These are phyloP conservation scores for Aspiorhynchus laticeps DNA, from an alignment of 2,113 vertebrate genomes.

Conservation along the genomic window DNA sequence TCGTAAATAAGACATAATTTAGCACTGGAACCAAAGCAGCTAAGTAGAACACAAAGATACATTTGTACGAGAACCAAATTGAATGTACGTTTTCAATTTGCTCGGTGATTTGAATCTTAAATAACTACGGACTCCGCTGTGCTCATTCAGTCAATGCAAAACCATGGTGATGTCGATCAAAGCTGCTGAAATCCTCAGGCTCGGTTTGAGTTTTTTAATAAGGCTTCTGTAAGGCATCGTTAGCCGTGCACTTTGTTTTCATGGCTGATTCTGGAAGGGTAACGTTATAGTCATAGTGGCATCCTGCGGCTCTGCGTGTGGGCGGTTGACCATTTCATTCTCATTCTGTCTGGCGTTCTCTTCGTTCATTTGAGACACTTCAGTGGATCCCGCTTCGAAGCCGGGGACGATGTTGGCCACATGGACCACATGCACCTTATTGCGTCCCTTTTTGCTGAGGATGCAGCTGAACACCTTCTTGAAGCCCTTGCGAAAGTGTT, in stretches of 20 bases:
- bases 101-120: conserved; percentile 2
- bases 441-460: conserved; percentile 79
- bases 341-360: conserved; percentile 73
- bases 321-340: conserved; percentile 72
- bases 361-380: conserved; percentile 81
- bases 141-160: conserved; percentile 1
- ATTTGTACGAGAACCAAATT: conserved; percentile 37
- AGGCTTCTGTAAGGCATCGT: conserved; percentile 48
- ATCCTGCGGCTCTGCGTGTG: conserved; percentile 65
- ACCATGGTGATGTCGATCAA: conserved; percentile 25
- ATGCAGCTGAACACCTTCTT: conserved; percentile 89
- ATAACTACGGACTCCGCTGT: conserved; percentile 4
- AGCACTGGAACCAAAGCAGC: not conserved
- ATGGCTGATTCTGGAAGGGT: conserved; percentile 72
- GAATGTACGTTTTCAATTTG: not conserved
- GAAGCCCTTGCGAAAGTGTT: conserved; percentile 88
- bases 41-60: conserved; percentile 1
- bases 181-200: conserved; percentile 21
- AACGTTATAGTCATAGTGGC: conserved; percentile 71
- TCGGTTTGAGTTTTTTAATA: conserved; percentile 39
- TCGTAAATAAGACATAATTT: conserved; percentile 10
- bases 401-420: conserved; percentile 77
- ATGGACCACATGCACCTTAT: conserved; percentile 82
- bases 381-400: conserved; percentile 79
- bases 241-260: conserved; percentile 44